A percentile compares a stretch with the other conserved stretches of the same genome.
These are phyloP conservation scores for Halcyon senegalensis DNA, from an alignment of 2,113 vertebrate genomes.

Conservation along the genomic window DNA sequence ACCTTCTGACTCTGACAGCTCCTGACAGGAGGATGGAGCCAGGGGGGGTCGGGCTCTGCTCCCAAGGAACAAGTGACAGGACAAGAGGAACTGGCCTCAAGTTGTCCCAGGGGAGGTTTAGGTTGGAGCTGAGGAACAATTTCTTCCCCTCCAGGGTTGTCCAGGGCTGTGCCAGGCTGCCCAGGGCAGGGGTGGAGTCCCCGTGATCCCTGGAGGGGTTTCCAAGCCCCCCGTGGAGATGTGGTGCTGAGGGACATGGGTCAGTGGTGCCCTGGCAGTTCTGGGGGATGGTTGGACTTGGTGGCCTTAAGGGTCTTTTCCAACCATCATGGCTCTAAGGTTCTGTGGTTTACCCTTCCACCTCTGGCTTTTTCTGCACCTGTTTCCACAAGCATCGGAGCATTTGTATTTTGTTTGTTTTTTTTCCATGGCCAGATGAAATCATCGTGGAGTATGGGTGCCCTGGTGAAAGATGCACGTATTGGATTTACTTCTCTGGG, in stretches of 20 bases:
- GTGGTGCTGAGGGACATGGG: neutral
- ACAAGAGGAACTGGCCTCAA: too few species aligned
- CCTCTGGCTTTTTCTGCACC: neutral
- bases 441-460: neutral
- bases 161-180: neutral
- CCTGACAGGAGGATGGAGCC: neutral
- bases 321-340: neutral
- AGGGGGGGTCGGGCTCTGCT: too few species aligned
- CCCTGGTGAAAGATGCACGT: neutral
- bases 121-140: too few species aligned
- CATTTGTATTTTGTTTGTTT: neutral
- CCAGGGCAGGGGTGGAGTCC: neutral
- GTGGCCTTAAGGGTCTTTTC: neutral
- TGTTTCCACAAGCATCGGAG: neutral
- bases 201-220: neutral
- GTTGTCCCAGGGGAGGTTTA: too few species aligned
- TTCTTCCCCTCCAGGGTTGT: too few species aligned
- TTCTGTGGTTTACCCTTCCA: neutral
- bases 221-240: neutral
- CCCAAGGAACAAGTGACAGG: too few species aligned
- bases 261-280: neutral
- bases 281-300: neutral
- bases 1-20: neutral
- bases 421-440: neutral
- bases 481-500: constrained; percentile 11